Evolutionary conservation across 1,140 invertebrate species (phyloP).

Genomic region (Pseudobourletiella spinata): DNA sequence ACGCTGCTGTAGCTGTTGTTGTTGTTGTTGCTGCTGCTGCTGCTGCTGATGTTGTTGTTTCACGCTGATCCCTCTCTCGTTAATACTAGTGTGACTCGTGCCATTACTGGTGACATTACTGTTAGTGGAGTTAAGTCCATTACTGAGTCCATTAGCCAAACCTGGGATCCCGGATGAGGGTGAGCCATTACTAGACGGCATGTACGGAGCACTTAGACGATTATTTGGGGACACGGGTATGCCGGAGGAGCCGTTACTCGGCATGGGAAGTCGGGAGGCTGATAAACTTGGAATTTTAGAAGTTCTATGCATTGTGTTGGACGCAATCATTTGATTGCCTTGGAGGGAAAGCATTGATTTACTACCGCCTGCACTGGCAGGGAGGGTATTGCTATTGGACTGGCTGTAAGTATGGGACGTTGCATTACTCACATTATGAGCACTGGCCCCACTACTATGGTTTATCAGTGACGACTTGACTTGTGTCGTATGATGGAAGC

Average conservation of each 20-base stretch:
- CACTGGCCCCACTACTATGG: conserved; percentile 4
- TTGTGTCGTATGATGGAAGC: conserved; percentile 18
- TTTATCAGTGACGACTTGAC: too few species aligned
- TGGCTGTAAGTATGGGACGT: neutral
- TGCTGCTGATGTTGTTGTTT: too few species aligned
- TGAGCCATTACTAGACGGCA: too few species aligned
- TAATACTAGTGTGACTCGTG: too few species aligned
- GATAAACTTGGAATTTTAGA: conserved; percentile 34
- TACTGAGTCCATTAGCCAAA: too few species aligned
- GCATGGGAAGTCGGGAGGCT: conserved; percentile 17
- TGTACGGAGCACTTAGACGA: too few species aligned
- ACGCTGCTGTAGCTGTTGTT: too few species aligned
- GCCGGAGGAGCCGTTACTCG: conserved; percentile 12
- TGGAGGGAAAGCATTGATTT: neutral
- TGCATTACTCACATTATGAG: neutral
- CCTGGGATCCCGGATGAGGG: too few species aligned
- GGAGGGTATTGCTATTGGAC: conserved; percentile 16
- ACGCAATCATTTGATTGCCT: neutral
- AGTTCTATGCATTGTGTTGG: conserved; percentile 12
- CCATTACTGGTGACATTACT: neutral
- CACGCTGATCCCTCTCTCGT: too few species aligned
- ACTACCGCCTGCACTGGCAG: neutral
- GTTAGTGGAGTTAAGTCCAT: too few species aligned
- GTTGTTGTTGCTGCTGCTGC: too few species aligned
- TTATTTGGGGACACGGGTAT: conserved; percentile 13